Evolutionary conservation across 2,797 vertebrate species (phyloP), one percentile per base, ranked within the genome.

Genomic region (Muscicapa comitata): DNA sequence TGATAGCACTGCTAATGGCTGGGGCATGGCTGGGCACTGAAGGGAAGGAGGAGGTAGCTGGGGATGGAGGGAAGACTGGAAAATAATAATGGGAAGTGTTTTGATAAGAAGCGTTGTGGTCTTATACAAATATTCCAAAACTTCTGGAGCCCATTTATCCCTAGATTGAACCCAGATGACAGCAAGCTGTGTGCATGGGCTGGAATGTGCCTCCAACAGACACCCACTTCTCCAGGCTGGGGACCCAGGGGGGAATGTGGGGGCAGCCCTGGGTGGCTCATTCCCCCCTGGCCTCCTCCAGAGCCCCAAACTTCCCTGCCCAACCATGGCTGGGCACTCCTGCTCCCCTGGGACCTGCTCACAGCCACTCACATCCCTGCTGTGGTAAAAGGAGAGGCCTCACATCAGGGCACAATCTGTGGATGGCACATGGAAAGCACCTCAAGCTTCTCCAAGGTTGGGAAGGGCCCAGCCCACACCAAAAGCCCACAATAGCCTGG

Each of bases 151-250:
- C 83, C 88, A 93, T 95, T 95, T 94, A 35, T 95, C 66, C 62
- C 51, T 28, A 76, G 90, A 97, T 95, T 95, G 92, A 93, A 94
- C 43, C 80, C 94, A 96, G 93, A 95, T 97, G 95, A 94, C n/a
- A 73, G 68, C 67, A 29, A 84, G 68, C 55, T 68, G 7, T 35
- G 84, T 40, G 35, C 28, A 90, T 7, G 83, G 77, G 43, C 83
- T 94, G 95, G 90, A 95, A 97, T 95, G 88, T 88, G 79, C 59
- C 90, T 94, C 85, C 82, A 76, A 73, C 35, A 33, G 79, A 61
- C 75, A 54, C 87, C 54, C 79, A 20, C 29, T 13, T 73, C 81
- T 65, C 9, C 0, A 0, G 54, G 61, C 70, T 88, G 87, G 57
- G 80, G 61, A 80, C 17, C 19, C 6, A 1, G 28, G 10, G 63